Evolutionary conservation across 2,113 vertebrate species (phyloP), one percentile per base, ranked within the genome.

Genomic region (Tachysurus vachellii): DNA sequence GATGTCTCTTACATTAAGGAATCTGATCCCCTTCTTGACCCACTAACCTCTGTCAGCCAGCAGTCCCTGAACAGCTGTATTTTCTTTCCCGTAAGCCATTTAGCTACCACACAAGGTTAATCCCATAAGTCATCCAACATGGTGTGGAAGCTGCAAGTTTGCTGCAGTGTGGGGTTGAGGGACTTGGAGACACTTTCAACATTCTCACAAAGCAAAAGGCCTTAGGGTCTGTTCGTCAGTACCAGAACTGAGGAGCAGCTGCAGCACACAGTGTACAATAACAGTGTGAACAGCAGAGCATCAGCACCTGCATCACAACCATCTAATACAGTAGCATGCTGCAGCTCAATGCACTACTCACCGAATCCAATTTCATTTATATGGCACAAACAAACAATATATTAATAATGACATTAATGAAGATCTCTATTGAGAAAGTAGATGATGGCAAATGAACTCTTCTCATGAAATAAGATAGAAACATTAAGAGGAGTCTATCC

Each of bases 211-310:
- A 82, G 68, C 14, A 56, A 53, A 85, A 54, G 54, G 28, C 80
- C 66, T 56, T 56, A 57, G 31, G 53, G 79, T 57, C 54, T 84
- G 85, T 89, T 85, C 83, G 66, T 82, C 84, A 89, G 71, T 4
- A 62, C n/a, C 2, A 26, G 81, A 23, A 14, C 68, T 87, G 54
- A 54, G n/a, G 26, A 87, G 31, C 86, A 83, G 83, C 88, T 85
- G 80, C 71, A 85, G 79, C 28, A 59, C 80, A 85, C 31, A 62
- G 31, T 50, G 53, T 86, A 62, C 71, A 86, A 47, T 73, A 83
- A 83, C 80, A 80, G 71, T 66, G 44, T 19, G 14, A 77, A 81
- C 36, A 85, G 66, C 54, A 82, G 53, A 89, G 73, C 53, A 86
- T 73, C 82, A 73, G 17, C 71, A 47, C 56, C 64, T 81, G 36